These are phyloP conservation scores for Microctonus brassicae DNA, from an alignment of 2,888 invertebrate species.

Conservation along the genomic window DNA sequence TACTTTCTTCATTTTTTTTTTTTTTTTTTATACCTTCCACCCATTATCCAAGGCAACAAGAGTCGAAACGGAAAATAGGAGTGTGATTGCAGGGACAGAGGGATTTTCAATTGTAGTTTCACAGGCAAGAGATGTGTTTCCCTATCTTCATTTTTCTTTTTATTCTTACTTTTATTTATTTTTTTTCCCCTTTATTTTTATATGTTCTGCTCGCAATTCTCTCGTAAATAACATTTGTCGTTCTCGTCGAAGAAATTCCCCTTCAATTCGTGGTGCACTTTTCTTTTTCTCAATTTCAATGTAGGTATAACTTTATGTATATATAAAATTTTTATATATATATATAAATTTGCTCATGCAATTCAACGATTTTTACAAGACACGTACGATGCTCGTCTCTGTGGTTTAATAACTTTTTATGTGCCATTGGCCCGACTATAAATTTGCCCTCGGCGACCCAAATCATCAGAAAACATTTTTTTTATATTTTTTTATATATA, in stretches of 20 bases:
- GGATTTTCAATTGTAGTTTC: constrained; percentile 61
- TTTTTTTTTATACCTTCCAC: background rate
- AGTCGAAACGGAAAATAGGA: constrained; percentile 60
- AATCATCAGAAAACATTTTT: background rate
- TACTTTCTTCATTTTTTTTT: constrained; percentile 36
- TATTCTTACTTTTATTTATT: no score
- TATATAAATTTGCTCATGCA: background rate
- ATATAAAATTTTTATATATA: background rate
- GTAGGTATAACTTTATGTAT: no score
- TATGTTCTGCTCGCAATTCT: constrained; percentile 32
- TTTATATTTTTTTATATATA: background rate
- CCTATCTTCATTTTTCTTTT: constrained; percentile 1
- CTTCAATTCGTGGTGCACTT: background rate
- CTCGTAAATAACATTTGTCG: constrained; percentile 64
- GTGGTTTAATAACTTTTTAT: constrained; percentile 22
- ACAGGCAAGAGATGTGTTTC: constrained; percentile 21
- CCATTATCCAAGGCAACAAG: constrained; percentile 51
- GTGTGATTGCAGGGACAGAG: constrained; percentile 66
- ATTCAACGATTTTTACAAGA: constrained; percentile 22
- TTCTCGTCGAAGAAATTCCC: background rate
- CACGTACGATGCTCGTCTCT: constrained; percentile 8
- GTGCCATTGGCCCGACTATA: no score
- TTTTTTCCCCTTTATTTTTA: background rate
- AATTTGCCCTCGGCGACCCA: no score
- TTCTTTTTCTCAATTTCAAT: background rate